Percentiles rank a stretch among this genome's conserved stretches.
Conservation (phyloP, 92 coral and sea anemone genomes). For the Paramuricea clavata region DNA sequence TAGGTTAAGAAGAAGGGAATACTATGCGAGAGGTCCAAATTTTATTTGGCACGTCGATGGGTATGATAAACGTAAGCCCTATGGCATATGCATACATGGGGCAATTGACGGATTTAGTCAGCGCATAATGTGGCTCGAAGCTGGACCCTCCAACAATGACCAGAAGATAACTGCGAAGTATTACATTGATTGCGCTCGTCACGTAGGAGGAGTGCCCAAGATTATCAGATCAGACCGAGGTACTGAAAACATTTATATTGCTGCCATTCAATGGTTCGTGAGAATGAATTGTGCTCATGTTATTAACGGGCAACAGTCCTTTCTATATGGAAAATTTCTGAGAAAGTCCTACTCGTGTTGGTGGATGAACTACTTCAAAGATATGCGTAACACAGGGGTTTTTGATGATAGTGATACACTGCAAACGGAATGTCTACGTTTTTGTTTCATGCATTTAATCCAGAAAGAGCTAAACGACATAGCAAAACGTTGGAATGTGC, state of each 20-base stretch:
- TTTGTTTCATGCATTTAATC: constrained; percentile 40
- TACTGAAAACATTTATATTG: constrained; percentile 51
- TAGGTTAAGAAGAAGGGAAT: constrained; percentile 45
- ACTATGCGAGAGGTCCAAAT: constrained; percentile 41
- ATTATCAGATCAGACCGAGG: constrained; percentile 59
- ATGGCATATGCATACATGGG: constrained; percentile 47
- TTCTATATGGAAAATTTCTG: constrained; percentile 54
- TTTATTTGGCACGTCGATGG: constrained; percentile 33
- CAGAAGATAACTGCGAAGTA: constrained; percentile 53
- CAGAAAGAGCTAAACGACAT: constrained; percentile 40
- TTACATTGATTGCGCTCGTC: constrained; percentile 42
- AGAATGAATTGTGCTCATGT: constrained; percentile 15
- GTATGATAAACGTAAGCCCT: constrained; percentile 64
- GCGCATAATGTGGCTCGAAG: constrained; percentile 25
- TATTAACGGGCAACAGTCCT: constrained; percentile 39
- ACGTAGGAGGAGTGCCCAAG: constrained; percentile 39
- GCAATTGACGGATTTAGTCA: constrained; percentile 2
- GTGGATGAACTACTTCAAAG: constrained; percentile 50
- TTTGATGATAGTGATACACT: constrained; percentile 24
- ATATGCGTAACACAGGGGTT: constrained; percentile 18
- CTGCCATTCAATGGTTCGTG: constrained; percentile 58
- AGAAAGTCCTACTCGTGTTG: constrained; percentile 31
- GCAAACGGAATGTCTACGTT: constrained; percentile 34
- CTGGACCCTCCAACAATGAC: constrained; percentile 28
- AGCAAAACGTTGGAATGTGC: constrained; percentile 34